phyloP scores from a whole-genome alignment of 2,888 invertebrate species.

The Ceraclea dissimilis region DNA sequence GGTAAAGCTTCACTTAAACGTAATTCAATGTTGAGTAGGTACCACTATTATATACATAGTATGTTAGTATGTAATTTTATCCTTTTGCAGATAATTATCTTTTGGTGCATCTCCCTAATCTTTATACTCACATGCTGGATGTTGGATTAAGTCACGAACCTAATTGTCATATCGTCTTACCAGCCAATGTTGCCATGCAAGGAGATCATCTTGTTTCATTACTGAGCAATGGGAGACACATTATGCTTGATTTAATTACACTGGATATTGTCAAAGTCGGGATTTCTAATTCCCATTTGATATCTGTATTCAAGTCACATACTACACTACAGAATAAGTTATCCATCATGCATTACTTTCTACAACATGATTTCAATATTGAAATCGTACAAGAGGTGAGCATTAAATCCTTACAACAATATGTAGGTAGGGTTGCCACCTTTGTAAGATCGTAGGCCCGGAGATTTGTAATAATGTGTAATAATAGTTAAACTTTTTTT shows the following conservation, averaged over 20 bases:
- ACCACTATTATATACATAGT: background rate
- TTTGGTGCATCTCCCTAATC: constrained; percentile 73
- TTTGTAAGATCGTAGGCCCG: no score
- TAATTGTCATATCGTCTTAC: constrained; percentile 68
- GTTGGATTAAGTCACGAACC: constrained; percentile 79
- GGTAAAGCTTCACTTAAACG: no score
- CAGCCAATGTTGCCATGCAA: constrained; percentile 49
- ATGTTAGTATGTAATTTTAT: no score
- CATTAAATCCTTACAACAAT: no score
- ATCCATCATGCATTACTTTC: constrained; percentile 75
- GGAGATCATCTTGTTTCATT: constrained; percentile 63
- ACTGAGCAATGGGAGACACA: constrained; percentile 46
- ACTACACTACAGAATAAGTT: constrained; percentile 63
- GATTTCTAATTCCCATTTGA: constrained; percentile 58
- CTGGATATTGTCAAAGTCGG: constrained; percentile 62
- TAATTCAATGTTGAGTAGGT: background rate
- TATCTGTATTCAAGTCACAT: constrained; percentile 61
- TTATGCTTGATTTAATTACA: constrained; percentile 60
- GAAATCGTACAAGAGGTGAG: constrained; percentile 65
- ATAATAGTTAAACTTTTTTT: no score
- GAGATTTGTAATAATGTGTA: no score
- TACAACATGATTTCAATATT: constrained; percentile 68
- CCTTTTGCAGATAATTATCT: constrained; percentile 66
- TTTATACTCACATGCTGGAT: constrained; percentile 80
- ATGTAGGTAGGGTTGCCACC: background rate